A percentile compares a stretch with the other conserved stretches of the same genome.
Conservation (phyloP, 2,888 invertebrate genomes). For the Melinopterus prodromus region DNA sequence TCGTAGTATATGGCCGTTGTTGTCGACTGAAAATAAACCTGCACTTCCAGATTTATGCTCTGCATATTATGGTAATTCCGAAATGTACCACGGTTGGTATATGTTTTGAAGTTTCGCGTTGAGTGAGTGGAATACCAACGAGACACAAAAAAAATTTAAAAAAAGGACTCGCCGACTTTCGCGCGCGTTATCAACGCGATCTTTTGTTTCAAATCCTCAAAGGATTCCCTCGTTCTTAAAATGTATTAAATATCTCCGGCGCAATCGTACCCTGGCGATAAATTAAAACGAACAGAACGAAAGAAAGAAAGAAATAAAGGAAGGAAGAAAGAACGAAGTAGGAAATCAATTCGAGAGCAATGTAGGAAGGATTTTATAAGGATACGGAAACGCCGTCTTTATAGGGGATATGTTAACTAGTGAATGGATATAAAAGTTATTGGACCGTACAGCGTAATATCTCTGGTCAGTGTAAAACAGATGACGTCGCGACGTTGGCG, state of each 20-base stretch:
- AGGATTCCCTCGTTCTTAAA: constrained; percentile 7
- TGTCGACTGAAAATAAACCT: background rate
- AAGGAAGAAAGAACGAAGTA: background rate
- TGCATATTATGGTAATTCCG: constrained; percentile 37
- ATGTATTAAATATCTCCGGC: constrained; percentile 19
- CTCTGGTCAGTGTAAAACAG: constrained; percentile 51
- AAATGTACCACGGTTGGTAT: constrained; percentile 35
- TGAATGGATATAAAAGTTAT: constrained; percentile 44
- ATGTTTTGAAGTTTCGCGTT: constrained; percentile 32
- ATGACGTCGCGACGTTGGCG: constrained; percentile 52
- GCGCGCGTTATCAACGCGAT: constrained; percentile 8
- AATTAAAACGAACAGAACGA: background rate
- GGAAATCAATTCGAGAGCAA: background rate
- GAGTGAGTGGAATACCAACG: constrained; percentile 28
- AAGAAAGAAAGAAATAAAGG: background rate
- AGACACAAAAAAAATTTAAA: constrained; percentile 11
- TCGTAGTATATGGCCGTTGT: constrained; percentile 9
- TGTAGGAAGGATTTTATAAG: constrained; percentile 12
- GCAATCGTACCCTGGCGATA: constrained; percentile 6
- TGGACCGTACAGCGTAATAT: constrained; percentile 47
- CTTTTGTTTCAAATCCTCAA: constrained; percentile 10
- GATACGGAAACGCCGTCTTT: constrained; percentile 16
- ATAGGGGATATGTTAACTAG: constrained; percentile 40
- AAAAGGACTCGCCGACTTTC: background rate
- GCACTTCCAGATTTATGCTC: constrained; percentile 34